Base-by-base conservation (phyloP, 2,888 invertebrate species). In the Sinhomidia bicolor region DNA sequence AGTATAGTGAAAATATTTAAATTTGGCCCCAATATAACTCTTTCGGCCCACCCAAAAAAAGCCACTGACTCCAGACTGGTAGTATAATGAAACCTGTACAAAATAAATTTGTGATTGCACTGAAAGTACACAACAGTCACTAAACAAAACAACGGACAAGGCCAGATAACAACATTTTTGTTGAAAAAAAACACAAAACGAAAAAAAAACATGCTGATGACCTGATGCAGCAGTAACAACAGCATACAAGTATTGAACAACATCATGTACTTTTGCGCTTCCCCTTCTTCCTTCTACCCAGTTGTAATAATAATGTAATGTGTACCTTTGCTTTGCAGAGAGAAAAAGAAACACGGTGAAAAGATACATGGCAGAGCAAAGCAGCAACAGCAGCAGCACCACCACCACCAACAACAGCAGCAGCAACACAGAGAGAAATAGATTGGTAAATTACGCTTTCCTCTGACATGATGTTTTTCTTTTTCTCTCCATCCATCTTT, bases 391-490 rank as follows among this genome's bases (percentile, higher is more conserved):
- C 4, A 36, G 36, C 36, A 36, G 36, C 36, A 36, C n/a, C n/a
- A n/a, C n/a, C n/a, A n/a, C n/a, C 3, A 54, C 4, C 4, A 36
- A 36, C 3, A 36, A 36, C 4, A 36, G 36, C 36, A 36, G 36
- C 3, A 36, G 36, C 36, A 36, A 29, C 12, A 23, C n/a, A 57
- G 47, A 47, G 47, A 65, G 32, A 32, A 14, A 82, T 65, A 82
- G 82, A 83, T 71, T 83, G 82, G 26, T 83, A 83, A 83, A 83
- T 83, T 83, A 83, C 82, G 65, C 71, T 83, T 51, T 65, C 65
- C 32, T 54, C 51, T 54, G 71, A 83, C 82, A 83, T 83, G 44
- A 83, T 71, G 82, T 83, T 83, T 71, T 36, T 68, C 26, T 54
- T 71, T 68, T 51, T 54, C 54, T 83, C 32, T 82, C 54, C 44